Evolutionary conservation across 2,888 invertebrate genomes (phyloP).

Genomic region (Muscina levida): DNA sequence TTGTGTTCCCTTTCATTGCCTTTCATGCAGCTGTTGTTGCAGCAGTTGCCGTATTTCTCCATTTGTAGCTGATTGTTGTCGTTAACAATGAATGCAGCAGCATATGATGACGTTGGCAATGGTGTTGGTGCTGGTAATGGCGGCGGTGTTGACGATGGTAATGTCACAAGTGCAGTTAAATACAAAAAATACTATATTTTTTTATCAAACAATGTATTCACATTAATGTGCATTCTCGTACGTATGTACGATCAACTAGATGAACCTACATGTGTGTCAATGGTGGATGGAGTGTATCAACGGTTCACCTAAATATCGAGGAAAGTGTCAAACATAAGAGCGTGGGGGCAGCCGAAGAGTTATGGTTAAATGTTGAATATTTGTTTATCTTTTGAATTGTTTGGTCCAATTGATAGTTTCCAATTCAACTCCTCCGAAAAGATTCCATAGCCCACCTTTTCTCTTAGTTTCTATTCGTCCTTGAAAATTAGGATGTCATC

Average conservation of each 20-base stretch:
- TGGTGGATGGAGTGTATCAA: constrained; percentile 10
- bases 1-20: background rate
- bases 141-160: constrained; percentile 19
- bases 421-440: too few relatives aligned
- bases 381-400: too few relatives aligned
- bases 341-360: background rate
- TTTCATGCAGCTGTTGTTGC: background rate
- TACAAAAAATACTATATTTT: constrained; percentile 34
- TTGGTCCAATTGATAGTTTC: too few relatives aligned
- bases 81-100: constrained; percentile 48
- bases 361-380: too few relatives aligned
- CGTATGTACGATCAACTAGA: constrained; percentile 14
- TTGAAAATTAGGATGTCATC: too few relatives aligned
- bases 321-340: constrained; percentile 5
- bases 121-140: constrained; percentile 29
- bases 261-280: constrained; percentile 34
- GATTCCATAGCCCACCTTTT: too few relatives aligned
- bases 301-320: constrained; percentile 20
- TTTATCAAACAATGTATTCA: background rate
- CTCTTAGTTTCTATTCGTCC: too few relatives aligned
- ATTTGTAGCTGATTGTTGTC: constrained; percentile 43
- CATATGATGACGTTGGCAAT: constrained; percentile 35
- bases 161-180: constrained; percentile 57
- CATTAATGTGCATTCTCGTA: background rate
- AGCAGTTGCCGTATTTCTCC: background rate